Base-by-base conservation (phyloP, 2,888 invertebrate species). In the Caenorhabditis sinica region DNA sequence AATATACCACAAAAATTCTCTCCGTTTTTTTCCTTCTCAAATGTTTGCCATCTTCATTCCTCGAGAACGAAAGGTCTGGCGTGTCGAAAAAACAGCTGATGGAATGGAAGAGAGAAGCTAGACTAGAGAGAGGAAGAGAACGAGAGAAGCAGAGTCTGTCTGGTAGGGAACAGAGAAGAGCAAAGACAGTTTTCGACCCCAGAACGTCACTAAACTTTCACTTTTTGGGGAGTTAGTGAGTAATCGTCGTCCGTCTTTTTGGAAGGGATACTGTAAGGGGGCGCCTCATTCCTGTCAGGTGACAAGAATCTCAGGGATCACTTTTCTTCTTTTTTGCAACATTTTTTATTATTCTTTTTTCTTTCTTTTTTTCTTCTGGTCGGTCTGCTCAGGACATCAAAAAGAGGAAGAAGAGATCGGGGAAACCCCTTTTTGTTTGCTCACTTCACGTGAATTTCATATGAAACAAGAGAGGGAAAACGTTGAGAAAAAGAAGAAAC, bases 151-250 rank as follows among this genome's bases (percentile, higher is more conserved):
- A 63, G 23, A 20, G 25, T 56, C 40, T 56, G 69, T 30, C 33
- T 68, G 69, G 68, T 23, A 43, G 15, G 23, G n/a, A n/a, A 65
- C 17, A 65, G 36, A 8, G 45, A 25, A 43, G 77, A 79, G 79
- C 79, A 72, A 79, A 79, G 49, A 63, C 71, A 80, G 80, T 80
- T 80, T 80, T 80, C 56, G 80, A 80, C 80, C 72, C 66, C 72
- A 58, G 72, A 72, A 66, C 80, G 80, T 80, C 80, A 80, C 72
- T 23, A 13, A 51, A 23, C 13, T 8, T 8, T 25, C 40, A 43
- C 13, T 63, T 23, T 17, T 30, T 11, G 66, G 30, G 30, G 30
- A n/a, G n/a, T n/a, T 23, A 23, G 23, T 53, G 45, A 65, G 28
- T 65, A 45, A 28, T 40, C 17, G 9, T n/a, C n/a, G n/a, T n/a